A percentile compares a stretch with the other conserved stretches of the same genome.
These are phyloP conservation scores for Motacilla tschutschensis DNA, from an alignment of 2,113 vertebrate genomes.

Conservation along the genomic window DNA sequence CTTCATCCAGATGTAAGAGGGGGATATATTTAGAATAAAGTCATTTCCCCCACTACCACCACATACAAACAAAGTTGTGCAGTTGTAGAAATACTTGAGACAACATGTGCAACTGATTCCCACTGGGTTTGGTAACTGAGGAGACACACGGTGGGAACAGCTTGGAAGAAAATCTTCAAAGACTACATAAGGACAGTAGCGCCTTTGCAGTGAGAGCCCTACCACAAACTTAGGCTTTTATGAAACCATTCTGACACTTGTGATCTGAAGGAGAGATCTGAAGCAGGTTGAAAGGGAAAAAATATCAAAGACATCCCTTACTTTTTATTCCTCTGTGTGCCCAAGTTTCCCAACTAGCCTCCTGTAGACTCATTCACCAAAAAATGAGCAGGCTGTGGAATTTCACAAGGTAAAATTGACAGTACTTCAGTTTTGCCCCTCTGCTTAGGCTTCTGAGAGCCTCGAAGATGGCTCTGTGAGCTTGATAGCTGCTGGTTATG, in stretches of 20 bases:
- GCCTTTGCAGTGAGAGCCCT: slow-evolving; percentile 1
- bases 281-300: background rate
- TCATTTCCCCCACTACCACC: slow-evolving; percentile 22
- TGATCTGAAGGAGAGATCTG: background rate
- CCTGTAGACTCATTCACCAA: background rate
- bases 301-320: background rate
- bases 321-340: background rate
- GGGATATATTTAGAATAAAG: slow-evolving; percentile 47
- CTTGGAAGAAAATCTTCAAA: slow-evolving; percentile 20
- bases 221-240: background rate
- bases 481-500: background rate
- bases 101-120: slow-evolving; percentile 9
- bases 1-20: slow-evolving; percentile 18
- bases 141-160: background rate
- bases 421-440: background rate
- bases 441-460: background rate
- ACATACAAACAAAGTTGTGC: slow-evolving; percentile 38
- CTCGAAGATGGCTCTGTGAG: background rate
- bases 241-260: background rate
- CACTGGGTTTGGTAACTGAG: background rate
- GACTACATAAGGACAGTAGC: background rate
- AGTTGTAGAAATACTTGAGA: slow-evolving; percentile 34
- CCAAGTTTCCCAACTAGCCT: background rate
- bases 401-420: background rate
- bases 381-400: background rate